A percentile compares a stretch with the other conserved stretches of the same genome.
Conservation (phyloP, 2,888 invertebrate genomes). For the Malthinus seriepunctatus region DNA sequence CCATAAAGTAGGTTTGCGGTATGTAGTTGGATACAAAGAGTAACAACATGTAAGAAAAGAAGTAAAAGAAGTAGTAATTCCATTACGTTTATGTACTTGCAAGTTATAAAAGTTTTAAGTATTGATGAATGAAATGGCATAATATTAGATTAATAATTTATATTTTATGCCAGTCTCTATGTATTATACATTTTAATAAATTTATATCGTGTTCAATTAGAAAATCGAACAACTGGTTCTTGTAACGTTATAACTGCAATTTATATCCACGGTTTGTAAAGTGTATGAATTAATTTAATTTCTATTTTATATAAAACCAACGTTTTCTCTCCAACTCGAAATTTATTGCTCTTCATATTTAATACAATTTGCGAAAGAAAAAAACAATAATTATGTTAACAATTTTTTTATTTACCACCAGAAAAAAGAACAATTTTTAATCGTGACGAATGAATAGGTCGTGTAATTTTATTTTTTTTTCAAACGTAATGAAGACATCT, state of each 20-base stretch:
- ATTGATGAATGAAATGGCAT: slow-evolving; percentile 5
- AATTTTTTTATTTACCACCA: no score
- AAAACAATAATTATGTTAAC: no score
- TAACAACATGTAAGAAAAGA: neutral
- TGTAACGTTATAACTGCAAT: neutral
- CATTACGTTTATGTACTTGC: slow-evolving; percentile 1
- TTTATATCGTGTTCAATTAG: slow-evolving; percentile 12
- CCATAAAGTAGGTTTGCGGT: no score
- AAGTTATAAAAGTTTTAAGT: slow-evolving; percentile 1
- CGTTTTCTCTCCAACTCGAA: neutral
- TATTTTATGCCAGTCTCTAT: slow-evolving; percentile 4
- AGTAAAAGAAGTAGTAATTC: slow-evolving; percentile 6
- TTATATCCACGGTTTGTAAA: slow-evolving; percentile 1
- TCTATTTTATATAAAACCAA: neutral
- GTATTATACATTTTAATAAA: slow-evolving; percentile 11
- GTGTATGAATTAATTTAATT: neutral
- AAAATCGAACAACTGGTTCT: slow-evolving; percentile 3
- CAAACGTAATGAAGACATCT: slow-evolving; percentile 21
- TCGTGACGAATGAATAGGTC: slow-evolving; percentile 18
- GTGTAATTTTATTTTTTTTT: slow-evolving; percentile 20
- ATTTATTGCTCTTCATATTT: neutral
- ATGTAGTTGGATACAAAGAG: no score
- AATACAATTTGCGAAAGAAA: no score
- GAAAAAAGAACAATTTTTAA: slow-evolving; percentile 5
- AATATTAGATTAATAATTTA: slow-evolving; percentile 12